Base-by-base conservation (phyloP, 2,797 vertebrate species). In the Clarias platycephalus region DNA sequence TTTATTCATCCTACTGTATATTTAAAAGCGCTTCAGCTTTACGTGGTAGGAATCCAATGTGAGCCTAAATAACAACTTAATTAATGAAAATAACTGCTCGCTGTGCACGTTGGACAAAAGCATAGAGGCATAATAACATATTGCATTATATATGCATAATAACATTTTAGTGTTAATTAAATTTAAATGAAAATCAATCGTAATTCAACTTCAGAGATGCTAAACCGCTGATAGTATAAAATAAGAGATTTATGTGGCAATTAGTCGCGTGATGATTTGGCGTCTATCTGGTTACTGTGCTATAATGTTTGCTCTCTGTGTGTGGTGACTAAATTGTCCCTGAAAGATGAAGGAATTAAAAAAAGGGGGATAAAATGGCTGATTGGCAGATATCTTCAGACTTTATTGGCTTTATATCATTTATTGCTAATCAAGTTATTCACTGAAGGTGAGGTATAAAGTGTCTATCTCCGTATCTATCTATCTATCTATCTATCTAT, bases 131-230 rank as follows among this genome's bases (percentile, higher is more conserved):
- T 80, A 80, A 66, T 80, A 80, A 67, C 78, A 80, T 80, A 80
- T 80, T 80, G 62, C 64, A 85, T 63, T 63, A 71, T 49, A 55
- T 81, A 63, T 68, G 44, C 63, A 76, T 85, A 81, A 81, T 81
- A 75, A 75, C 78, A 75, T 80, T 85, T 81, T 85, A 81, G 60
- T 57, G 58, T 81, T 81, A 76, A 85, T 85, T 81, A 64, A 60
- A 49, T 85, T 81, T 67, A 60, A 68, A 76, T 76, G 60, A 76
- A 85, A 85, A 85, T 85, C 84, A 81, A 85, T 85, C 84, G 74
- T 81, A 85, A 85, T 85, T 85, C 34, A 31, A 85, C 84, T 85
- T 71, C 49, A 81, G n/a, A 37, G 60, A 81, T 37, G 68, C 78
- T 66, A 57, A 75, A 22, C 24, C 75, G 78, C 78, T 81, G 84